A percentile compares a stretch with the other conserved stretches of the same genome.
Conservation (phyloP, 2,888 invertebrate species). For the Odontocolon sp. region DNA sequence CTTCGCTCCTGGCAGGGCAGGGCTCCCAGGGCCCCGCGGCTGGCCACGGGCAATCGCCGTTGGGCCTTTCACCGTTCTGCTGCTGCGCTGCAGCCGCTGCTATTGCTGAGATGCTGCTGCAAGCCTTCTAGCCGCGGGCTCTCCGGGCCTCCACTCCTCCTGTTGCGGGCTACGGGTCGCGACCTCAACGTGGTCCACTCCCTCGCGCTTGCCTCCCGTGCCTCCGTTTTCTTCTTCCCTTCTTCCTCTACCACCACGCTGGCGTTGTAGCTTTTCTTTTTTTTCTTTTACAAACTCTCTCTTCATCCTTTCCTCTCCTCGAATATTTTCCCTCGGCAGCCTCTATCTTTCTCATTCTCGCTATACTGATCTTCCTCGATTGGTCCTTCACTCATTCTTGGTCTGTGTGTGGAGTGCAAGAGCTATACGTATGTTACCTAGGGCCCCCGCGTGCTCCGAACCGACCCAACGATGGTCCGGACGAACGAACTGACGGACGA, state of each 20-base stretch:
- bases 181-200: constrained; percentile 79
- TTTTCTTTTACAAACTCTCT: constrained; percentile 54
- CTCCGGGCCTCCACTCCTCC: constrained; percentile 61
- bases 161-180: constrained; percentile 79
- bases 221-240: constrained; percentile 62
- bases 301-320: constrained; percentile 65
- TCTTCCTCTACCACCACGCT: constrained; percentile 12
- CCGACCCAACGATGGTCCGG: constrained; percentile 36
- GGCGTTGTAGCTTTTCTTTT: constrained; percentile 47
- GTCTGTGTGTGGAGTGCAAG: constrained; percentile 29
- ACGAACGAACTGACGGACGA: constrained; percentile 34
- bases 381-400: constrained; percentile 53
- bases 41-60: constrained; percentile 76
- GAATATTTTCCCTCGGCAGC: constrained; percentile 49
- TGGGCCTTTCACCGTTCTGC: constrained; percentile 77
- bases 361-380: constrained; percentile 7
- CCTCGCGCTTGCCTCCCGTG: constrained; percentile 71
- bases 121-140: constrained; percentile 41
- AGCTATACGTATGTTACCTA: constrained; percentile 43
- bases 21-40: constrained; percentile 61
- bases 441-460: constrained; percentile 43
- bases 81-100: constrained; percentile 39
- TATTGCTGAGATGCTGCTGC: constrained; percentile 35
- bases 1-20: constrained; percentile 50
- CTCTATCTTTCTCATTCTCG: constrained; percentile 49